phyloP scores from a whole-genome alignment of 2,113 vertebrate genomes.

The Bubo scandiacus region DNA sequence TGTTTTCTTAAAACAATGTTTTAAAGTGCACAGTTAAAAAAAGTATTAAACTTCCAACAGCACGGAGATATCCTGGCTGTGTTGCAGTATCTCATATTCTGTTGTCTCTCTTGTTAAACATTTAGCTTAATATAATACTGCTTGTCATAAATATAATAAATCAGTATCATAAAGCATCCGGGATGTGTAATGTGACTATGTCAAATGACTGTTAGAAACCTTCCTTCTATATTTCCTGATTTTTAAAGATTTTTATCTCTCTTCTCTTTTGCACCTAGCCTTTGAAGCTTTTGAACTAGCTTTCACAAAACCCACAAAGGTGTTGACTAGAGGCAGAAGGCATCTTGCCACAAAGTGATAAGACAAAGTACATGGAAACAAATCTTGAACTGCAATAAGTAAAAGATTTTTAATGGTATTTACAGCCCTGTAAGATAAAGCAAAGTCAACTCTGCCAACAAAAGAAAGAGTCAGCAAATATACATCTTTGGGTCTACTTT shows the following conservation, averaged over 20 bases:
- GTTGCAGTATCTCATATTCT: not conserved
- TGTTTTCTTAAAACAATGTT: not conserved
- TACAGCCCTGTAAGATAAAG: not conserved
- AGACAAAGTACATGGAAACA: not conserved
- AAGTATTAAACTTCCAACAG: not conserved
- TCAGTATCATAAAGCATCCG: not conserved
- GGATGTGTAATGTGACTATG: not conserved
- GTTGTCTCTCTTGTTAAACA: not conserved
- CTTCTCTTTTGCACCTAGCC: not conserved
- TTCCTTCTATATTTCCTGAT: not conserved
- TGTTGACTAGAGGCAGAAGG: not conserved
- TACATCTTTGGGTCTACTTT: not conserved
- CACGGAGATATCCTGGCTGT: not conserved
- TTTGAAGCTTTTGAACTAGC: not conserved
- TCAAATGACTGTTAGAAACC: not conserved
- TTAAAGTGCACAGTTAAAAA: not conserved
- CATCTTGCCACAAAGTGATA: not conserved
- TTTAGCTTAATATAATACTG: not conserved
- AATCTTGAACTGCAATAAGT: not conserved
- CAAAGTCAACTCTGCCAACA: not conserved
- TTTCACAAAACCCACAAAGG: not conserved
- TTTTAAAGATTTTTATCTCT: not conserved
- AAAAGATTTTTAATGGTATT: not conserved
- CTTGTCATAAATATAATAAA: not conserved
- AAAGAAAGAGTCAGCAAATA: not conserved